Evolutionary conservation across 2,113 vertebrate genomes (phyloP).

Genomic region (Myotis brandtii): DNA sequence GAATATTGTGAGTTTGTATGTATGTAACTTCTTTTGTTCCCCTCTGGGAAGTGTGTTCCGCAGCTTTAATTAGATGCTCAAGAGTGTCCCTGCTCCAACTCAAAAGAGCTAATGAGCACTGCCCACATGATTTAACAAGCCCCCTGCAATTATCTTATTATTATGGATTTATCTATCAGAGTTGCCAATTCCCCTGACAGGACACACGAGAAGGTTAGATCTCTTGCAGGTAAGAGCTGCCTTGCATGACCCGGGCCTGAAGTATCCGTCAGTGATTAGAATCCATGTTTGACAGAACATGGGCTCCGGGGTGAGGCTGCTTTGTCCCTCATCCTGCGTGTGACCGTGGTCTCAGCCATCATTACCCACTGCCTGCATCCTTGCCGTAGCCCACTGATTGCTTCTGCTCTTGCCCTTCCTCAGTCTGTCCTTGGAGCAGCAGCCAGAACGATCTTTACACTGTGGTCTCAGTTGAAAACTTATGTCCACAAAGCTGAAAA

Average conservation of each 20-base stretch:
- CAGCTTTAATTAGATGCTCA: neutral
- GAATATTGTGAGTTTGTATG: neutral
- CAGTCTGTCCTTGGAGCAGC: neutral
- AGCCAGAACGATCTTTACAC: neutral
- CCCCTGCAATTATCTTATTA: neutral
- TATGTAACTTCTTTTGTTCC: neutral
- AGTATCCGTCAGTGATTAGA: neutral
- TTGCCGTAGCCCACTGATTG: neutral
- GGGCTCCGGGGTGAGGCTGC: neutral
- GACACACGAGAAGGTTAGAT: neutral
- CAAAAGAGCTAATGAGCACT: neutral
- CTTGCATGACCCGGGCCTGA: neutral
- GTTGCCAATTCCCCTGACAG: neutral
- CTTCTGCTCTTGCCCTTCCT: neutral
- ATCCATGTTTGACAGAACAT: neutral
- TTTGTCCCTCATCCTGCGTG: neutral
- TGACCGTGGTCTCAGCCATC: neutral
- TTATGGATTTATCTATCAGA: neutral
- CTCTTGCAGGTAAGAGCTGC: neutral
- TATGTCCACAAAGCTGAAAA: neutral
- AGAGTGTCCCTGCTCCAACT: neutral
- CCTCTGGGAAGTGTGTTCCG: neutral
- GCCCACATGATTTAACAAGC: neutral
- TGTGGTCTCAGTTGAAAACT: neutral
- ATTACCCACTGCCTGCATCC: rapidly evolving